Conservation (phyloP, 2,888 invertebrate genomes). For the Oscheius sp. region DNA sequence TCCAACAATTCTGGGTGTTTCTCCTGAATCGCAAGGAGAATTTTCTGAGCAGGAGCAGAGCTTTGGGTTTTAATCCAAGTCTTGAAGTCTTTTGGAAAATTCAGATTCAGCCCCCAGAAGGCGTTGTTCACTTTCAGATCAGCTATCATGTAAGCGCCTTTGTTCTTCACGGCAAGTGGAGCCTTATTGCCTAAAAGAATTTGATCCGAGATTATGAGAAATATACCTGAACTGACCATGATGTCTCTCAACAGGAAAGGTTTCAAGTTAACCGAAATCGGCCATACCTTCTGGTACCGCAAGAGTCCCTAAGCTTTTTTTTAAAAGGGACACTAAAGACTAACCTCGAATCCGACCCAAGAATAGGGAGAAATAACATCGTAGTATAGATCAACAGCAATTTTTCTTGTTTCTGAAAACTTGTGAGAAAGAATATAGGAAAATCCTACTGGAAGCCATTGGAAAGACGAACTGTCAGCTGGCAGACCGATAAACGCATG, state of each 20-base stretch:
- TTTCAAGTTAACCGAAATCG: constrained; percentile 74
- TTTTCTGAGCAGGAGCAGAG: constrained; percentile 43
- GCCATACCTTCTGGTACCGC: constrained; percentile 74
- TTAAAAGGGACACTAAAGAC: background rate
- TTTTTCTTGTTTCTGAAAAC: constrained; percentile 17
- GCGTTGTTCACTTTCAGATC: constrained; percentile 73
- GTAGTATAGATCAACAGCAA: constrained; percentile 71
- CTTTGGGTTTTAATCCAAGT: constrained; percentile 39
- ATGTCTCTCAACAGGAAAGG: constrained; percentile 75
- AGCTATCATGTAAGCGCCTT: constrained; percentile 73
- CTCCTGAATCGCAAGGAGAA: constrained; percentile 44
- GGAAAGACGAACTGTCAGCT: background rate
- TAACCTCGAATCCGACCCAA: constrained; percentile 76
- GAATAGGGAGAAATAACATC: constrained; percentile 77
- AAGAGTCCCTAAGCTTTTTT: constrained; percentile 66
- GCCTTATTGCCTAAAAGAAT: constrained; percentile 72
- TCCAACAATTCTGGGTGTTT: constrained; percentile 38
- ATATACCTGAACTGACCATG: constrained; percentile 73
- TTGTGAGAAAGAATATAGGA: background rate
- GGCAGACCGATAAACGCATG: background rate
- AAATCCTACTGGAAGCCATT: constrained; percentile 17
- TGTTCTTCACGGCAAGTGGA: constrained; percentile 74
- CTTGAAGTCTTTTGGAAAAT: constrained; percentile 59
- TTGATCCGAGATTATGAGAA: background rate
- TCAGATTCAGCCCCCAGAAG: constrained; percentile 74